Percentiles rank a stretch among this genome's conserved stretches.
These are phyloP conservation scores for Myopa testacea DNA, from an alignment of 2,888 invertebrate genomes.

Conservation along the genomic window DNA sequence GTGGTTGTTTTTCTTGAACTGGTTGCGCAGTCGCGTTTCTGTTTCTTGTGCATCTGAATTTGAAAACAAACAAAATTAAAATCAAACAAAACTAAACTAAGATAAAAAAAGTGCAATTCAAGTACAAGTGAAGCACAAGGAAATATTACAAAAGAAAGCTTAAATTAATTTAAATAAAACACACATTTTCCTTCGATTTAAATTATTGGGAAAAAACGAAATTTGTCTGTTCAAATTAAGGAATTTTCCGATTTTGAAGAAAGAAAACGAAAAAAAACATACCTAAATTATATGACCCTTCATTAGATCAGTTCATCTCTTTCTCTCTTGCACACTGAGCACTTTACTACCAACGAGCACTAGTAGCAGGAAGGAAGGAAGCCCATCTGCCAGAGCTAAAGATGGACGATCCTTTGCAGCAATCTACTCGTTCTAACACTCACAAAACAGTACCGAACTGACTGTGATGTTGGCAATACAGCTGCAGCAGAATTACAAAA, in stretches of 20 bases:
- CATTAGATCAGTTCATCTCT: background rate
- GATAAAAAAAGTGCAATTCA: background rate
- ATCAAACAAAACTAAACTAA: background rate
- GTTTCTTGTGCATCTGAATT: background rate
- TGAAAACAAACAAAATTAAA: background rate
- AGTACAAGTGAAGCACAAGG: constrained; percentile 4
- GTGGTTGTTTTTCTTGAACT: constrained; percentile 4
- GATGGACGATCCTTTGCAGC: constrained; percentile 30
- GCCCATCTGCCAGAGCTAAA: constrained; percentile 44
- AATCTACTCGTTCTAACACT: constrained; percentile 35
- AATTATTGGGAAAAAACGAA: background rate
- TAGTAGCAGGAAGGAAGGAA: constrained; percentile 6
- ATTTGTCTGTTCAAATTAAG: no score
- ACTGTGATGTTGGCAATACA: constrained; percentile 17
- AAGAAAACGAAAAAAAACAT: no score
- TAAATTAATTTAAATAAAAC: background rate
- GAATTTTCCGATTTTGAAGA: background rate
- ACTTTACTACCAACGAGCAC: background rate
- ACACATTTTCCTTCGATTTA: background rate
- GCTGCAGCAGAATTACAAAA: constrained; percentile 28
- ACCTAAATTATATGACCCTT: background rate
- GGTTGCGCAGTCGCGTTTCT: constrained; percentile 26
- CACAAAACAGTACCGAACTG: constrained; percentile 20
- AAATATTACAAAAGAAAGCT: background rate
- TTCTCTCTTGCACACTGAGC: background rate